Evolutionary conservation across 2,797 vertebrate species (phyloP).

Genomic region (Orestias chungarensis): DNA sequence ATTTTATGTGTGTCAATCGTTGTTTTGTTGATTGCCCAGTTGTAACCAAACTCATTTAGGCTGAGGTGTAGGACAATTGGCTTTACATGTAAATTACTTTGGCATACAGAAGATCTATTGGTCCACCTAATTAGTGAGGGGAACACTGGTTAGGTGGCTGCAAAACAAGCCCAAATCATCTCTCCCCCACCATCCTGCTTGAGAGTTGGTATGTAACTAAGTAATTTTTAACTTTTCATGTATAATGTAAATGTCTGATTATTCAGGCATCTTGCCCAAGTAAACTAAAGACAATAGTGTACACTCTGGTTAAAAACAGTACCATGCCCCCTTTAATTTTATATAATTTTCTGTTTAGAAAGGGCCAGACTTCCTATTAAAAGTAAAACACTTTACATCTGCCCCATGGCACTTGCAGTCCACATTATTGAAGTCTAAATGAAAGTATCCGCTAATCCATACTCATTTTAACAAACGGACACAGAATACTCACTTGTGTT

Average conservation of each 20-base stretch:
- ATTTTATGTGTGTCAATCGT: background rate
- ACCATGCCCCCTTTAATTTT: background rate
- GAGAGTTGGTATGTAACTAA: background rate
- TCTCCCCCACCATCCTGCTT: background rate
- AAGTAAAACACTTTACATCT: background rate
- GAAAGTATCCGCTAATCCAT: background rate
- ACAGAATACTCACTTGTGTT: conserved; percentile 5
- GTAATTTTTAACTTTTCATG: background rate
- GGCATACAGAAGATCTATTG: background rate
- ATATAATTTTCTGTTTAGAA: background rate
- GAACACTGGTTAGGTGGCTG: background rate
- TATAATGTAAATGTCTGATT: background rate
- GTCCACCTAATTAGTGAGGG: background rate
- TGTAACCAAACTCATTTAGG: background rate
- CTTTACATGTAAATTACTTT: background rate
- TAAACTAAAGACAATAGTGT: background rate
- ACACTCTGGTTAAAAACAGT: background rate
- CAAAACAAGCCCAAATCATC: background rate
- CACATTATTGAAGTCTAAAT: background rate
- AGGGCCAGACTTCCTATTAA: background rate
- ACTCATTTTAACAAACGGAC: background rate
- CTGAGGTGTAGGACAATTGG: background rate
- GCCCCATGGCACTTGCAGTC: background rate
- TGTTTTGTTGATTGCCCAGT: background rate
- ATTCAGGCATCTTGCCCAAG: background rate